Conservation (phyloP, 1,140 invertebrate species). For the Popillia japonica region DNA sequence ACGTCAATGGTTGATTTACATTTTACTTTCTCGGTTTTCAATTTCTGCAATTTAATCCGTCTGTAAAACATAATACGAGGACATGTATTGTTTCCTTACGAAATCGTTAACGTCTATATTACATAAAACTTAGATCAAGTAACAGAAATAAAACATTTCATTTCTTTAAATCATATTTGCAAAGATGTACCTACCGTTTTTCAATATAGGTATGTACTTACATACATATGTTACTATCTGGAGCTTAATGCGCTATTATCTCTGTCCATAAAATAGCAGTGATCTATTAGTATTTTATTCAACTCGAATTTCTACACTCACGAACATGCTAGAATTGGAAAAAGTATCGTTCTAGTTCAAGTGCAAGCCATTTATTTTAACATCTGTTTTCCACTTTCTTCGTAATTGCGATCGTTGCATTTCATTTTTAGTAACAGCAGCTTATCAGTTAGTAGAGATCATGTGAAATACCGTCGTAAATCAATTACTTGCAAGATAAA, state of each 20-base stretch:
- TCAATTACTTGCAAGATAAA: neutral
- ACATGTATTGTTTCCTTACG: neutral
- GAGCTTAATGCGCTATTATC: too few relatives aligned
- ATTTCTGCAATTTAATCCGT: conserved; percentile 3
- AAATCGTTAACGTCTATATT: conserved; percentile 1
- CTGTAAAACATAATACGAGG: neutral
- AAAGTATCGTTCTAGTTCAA: neutral
- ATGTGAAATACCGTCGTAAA: neutral
- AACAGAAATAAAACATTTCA: conserved; percentile 9
- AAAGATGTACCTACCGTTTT: too few relatives aligned
- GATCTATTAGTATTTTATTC: too few relatives aligned
- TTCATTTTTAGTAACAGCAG: neutral
- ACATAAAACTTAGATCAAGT: neutral
- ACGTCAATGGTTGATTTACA: neutral
- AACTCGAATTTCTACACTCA: too few relatives aligned
- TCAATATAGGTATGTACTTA: too few relatives aligned
- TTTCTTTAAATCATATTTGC: neutral
- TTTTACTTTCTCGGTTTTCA: neutral
- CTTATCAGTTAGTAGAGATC: neutral
- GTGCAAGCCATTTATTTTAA: neutral
- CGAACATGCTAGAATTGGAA: too few relatives aligned
- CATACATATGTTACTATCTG: too few relatives aligned
- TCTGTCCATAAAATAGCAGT: too few relatives aligned
- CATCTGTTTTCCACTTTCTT: conserved; percentile 11
- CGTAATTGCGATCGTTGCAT: neutral